Percentiles rank a stretch among this genome's conserved stretches.
Conservation (phyloP, 2,888 invertebrate species). For the Parthenolecanium corni region DNA sequence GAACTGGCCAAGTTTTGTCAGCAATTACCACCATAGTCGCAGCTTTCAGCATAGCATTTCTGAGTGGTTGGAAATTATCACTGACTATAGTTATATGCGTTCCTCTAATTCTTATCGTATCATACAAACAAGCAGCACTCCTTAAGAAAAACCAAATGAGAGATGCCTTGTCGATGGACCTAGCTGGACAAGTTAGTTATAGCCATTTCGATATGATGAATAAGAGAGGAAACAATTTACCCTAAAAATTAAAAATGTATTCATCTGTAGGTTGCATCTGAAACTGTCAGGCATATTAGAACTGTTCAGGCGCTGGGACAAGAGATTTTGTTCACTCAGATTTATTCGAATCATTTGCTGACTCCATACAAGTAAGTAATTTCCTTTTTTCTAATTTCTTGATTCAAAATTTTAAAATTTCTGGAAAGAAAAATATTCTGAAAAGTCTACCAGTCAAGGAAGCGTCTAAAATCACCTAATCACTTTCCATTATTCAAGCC, state of each 20-base stretch:
- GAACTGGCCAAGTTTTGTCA: slow-evolving; percentile 38
- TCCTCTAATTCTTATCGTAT: slow-evolving; percentile 39
- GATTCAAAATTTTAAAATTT: neutral
- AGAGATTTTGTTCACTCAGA: slow-evolving; percentile 38
- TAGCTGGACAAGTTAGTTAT: slow-evolving; percentile 28
- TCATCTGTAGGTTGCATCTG: slow-evolving; percentile 39
- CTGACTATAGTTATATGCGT: slow-evolving; percentile 37
- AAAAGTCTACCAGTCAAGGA: too few relatives aligned
- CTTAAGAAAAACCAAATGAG: slow-evolving; percentile 40
- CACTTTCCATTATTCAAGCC: too few relatives aligned
- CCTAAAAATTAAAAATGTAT: neutral
- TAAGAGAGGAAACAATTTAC: too few relatives aligned
- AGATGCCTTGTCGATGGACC: slow-evolving; percentile 42
- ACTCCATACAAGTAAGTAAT: slow-evolving; percentile 38
- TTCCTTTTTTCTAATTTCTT: neutral
- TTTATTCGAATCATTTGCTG: slow-evolving; percentile 38
- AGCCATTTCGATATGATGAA: neutral
- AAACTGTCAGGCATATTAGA: slow-evolving; percentile 40
- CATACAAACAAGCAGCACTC: slow-evolving; percentile 39
- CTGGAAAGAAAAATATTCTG: neutral
- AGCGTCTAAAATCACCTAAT: too few relatives aligned
- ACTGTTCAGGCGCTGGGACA: slow-evolving; percentile 39
- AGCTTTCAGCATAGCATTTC: slow-evolving; percentile 37
- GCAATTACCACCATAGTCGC: slow-evolving; percentile 37
- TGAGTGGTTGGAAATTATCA: slow-evolving; percentile 40